Conservation (phyloP, 2,797 vertebrate species). For the Enteromius viviparus region DNA sequence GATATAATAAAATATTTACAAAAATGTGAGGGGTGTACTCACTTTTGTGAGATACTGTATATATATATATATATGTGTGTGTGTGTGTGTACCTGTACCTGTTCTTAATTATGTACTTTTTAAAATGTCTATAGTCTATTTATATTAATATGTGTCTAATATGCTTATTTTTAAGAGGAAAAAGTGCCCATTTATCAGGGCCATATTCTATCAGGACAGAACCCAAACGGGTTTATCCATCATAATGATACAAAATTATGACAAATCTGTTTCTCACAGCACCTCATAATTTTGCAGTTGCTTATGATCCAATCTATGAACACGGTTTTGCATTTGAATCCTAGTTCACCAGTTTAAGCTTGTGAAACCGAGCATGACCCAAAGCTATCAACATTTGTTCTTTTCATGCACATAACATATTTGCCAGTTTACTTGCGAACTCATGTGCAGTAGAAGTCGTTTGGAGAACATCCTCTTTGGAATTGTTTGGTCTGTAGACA, state of each 20-base stretch:
- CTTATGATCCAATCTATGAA: background rate
- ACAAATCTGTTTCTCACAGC: background rate
- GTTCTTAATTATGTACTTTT: background rate
- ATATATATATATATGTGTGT: too few relatives aligned
- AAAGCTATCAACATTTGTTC: slow-evolving; percentile 31
- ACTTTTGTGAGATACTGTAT: too few relatives aligned
- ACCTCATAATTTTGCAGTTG: background rate
- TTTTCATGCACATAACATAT: slow-evolving; percentile 11
- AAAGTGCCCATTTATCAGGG: background rate
- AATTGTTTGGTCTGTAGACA: slow-evolving; percentile 43
- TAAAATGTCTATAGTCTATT: background rate
- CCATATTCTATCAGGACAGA: background rate
- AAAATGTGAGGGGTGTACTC: too few relatives aligned
- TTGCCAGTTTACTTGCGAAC: slow-evolving; percentile 36
- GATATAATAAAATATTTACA: too few relatives aligned
- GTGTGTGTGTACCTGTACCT: too few relatives aligned
- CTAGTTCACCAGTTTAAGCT: background rate
- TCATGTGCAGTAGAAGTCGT: slow-evolving; percentile 18
- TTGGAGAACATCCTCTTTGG: slow-evolving; percentile 48
- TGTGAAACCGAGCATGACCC: background rate
- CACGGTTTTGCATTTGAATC: background rate
- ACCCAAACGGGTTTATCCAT: background rate
- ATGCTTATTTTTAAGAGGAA: background rate
- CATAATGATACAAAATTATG: slow-evolving; percentile 1
- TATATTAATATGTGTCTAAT: background rate